Percentiles rank a stretch among this genome's conserved stretches.
Conservation (phyloP, 2,113 vertebrate species). For the Mustelus asterias region DNA sequence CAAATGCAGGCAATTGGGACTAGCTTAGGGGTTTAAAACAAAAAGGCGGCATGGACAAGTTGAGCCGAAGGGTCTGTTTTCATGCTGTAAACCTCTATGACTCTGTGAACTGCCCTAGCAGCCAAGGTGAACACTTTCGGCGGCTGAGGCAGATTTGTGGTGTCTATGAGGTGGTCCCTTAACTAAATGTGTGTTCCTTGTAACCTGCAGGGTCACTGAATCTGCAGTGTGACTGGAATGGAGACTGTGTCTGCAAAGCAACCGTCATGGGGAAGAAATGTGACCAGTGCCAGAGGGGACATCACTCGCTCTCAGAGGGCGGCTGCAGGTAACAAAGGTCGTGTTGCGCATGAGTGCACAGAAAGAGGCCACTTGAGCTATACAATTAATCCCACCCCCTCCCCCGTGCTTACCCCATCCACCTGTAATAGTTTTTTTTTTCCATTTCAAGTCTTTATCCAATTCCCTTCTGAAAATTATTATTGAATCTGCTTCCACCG, state of each 20-base stretch:
- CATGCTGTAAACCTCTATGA: too few species aligned
- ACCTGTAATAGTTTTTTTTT: too few species aligned
- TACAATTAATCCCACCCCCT: neutral
- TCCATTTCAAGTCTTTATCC: neutral
- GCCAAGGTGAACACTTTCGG: neutral
- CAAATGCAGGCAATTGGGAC: too few species aligned
- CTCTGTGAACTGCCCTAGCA: neutral
- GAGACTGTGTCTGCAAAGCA: conserved; percentile 68
- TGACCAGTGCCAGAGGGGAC: conserved; percentile 72
- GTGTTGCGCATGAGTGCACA: neutral
- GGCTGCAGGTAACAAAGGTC: conserved; percentile 77
- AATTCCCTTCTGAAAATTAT: neutral
- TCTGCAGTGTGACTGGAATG: conserved; percentile 68
- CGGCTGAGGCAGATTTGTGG: neutral
- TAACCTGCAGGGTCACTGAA: conserved; percentile 62
- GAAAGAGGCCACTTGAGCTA: neutral
- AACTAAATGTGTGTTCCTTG: neutral
- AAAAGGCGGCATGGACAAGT: too few species aligned
- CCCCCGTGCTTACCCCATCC: too few species aligned
- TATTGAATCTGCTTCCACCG: neutral
- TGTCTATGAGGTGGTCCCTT: too few species aligned
- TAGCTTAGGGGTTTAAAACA: too few species aligned
- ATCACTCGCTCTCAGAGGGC: conserved; percentile 76
- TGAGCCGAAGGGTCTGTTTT: too few species aligned
- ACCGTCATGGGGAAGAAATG: conserved; percentile 79